Evolutionary conservation across 2,888 invertebrate species (phyloP).

Genomic region (Pherbina coryleti): DNA sequence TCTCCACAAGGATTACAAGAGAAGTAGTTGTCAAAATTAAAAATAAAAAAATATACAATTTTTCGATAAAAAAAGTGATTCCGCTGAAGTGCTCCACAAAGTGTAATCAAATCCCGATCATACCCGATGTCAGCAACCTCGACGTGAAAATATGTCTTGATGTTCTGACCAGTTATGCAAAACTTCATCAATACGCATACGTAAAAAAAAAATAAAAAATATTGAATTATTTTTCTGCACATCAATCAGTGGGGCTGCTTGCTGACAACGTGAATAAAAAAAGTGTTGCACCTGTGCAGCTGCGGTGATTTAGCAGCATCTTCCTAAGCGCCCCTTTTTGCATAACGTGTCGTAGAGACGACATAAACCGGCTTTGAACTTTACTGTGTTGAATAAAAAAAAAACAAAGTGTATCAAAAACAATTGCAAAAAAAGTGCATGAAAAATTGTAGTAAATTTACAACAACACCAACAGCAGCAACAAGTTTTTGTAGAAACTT

Average conservation of each 20-base stretch:
- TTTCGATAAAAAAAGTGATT: not conserved
- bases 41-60: not conserved
- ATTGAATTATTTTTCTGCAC: not conserved
- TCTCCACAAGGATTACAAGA: not conserved
- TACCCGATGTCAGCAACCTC: not conserved
- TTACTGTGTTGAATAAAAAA: not conserved
- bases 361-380: not conserved
- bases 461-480: not conserved
- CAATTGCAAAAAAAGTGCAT: not conserved
- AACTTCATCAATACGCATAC: too few species aligned
- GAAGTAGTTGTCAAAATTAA: not conserved
- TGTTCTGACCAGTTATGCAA: not conserved
- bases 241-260: not conserved
- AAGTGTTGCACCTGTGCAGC: constrained; percentile 13
- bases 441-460: not conserved
- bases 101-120: not conserved
- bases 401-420: not conserved
- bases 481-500: not conserved
- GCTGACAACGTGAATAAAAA: not conserved
- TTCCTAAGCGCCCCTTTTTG: not conserved
- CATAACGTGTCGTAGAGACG: not conserved
- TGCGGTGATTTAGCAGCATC: not conserved
- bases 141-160: constrained; percentile 13
- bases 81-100: not conserved
- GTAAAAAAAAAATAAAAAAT: not conserved